phyloP scores from a whole-genome alignment of 2,888 invertebrate species.

The Limnephilus rhombicus region DNA sequence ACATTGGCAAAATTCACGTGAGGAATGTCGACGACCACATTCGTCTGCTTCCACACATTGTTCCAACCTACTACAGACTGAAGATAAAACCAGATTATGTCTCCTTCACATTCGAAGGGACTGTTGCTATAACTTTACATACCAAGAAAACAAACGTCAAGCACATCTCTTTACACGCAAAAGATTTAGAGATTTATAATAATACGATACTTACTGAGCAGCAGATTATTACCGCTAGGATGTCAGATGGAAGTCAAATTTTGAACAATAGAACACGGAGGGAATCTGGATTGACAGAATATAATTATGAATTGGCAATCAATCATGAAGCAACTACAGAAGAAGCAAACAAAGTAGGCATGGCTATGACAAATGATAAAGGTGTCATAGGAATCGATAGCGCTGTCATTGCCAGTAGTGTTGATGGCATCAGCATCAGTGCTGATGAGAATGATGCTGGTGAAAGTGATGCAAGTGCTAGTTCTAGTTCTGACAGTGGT shows the following conservation, averaged over 20 bases:
- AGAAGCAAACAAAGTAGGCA: background rate
- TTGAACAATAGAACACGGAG: constrained; percentile 17
- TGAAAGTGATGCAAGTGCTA: constrained; percentile 15
- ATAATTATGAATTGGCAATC: background rate
- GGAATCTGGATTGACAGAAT: constrained; percentile 67
- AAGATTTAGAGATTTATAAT: constrained; percentile 72
- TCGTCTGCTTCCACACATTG: constrained; percentile 74
- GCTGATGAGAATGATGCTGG: background rate
- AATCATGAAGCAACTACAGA: background rate
- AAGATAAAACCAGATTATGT: constrained; percentile 77
- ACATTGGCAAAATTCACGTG: constrained; percentile 57
- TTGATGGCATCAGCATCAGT: background rate
- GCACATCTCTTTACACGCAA: constrained; percentile 77
- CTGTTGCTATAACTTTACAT: constrained; percentile 75
- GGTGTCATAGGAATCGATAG: background rate
- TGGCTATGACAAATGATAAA: background rate
- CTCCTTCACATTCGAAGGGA: constrained; percentile 73
- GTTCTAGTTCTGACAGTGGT: background rate
- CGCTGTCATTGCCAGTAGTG: background rate
- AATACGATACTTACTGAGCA: constrained; percentile 74
- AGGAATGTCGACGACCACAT: constrained; percentile 58
- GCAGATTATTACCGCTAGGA: constrained; percentile 69
- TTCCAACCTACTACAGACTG: constrained; percentile 79
- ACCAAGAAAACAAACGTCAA: constrained; percentile 71
- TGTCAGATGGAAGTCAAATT: constrained; percentile 68